Evolutionary conservation across 2,888 invertebrate species (phyloP), one percentile per base, ranked within the genome.

Genomic region (Shargacucullia verbasci): DNA sequence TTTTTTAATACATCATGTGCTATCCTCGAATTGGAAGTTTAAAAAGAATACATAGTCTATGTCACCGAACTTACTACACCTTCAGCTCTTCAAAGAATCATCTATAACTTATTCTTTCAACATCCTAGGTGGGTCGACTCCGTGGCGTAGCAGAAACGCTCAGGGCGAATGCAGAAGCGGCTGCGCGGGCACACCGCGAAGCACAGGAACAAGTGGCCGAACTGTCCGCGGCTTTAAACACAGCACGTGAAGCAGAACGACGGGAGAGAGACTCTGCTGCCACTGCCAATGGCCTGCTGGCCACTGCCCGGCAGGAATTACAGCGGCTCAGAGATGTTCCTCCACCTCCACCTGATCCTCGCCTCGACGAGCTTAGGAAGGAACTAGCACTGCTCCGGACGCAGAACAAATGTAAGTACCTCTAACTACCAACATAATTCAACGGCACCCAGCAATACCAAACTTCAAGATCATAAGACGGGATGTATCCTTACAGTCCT

Each of bases 361-460:
- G 97, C 82, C 94, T 97, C 61, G 97, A 96, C 72, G 97, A 97
- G 83, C 92, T 97, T 65, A 96, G 96, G 84, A 95, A 95, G 76
- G 97, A 98, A 87, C 94, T 98, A 67, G 94, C 95, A 48, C 91
- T 95, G 74, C 94, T 98, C 70, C 95, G 97, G 77, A 95, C 96
- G 48, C 96, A 96, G 82, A 98, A 98, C 85, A 96, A 96, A 92
- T 95, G 97, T 97, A 87, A 84, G 92, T 83, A 8, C 0, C 0
- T n/a, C 9, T 29, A 6, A 2, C 7, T 29, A 9, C 29, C 9
- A 9, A 9, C 1, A 6, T 29, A 29, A 29, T 8, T 29, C 1
- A 29, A 29, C 20, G 20, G 20, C 20, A 20, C 4, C 4, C 20
- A n/a, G n/a, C n/a, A n/a, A n/a, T n/a, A n/a, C 4, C 20, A 20